phyloP scores from a whole-genome alignment of 2,113 vertebrate species.

The Aix galericulata region DNA sequence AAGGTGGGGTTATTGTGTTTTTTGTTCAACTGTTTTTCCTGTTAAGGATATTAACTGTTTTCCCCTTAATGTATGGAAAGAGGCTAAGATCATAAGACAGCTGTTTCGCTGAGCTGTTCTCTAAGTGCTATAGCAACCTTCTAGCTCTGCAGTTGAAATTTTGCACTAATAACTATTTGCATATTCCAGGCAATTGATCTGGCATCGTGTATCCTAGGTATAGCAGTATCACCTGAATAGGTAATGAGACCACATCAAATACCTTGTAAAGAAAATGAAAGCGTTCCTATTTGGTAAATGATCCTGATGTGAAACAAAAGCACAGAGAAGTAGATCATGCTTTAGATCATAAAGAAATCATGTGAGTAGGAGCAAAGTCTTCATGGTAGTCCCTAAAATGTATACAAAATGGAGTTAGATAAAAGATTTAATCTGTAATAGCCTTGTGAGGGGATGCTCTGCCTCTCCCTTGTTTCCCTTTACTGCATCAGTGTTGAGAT shows the following conservation, averaged over 20 bases:
- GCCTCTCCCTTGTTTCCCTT: constrained; percentile 35
- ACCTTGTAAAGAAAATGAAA: background rate
- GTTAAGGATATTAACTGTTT: background rate
- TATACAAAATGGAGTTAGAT: background rate
- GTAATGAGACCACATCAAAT: background rate
- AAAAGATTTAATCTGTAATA: constrained; percentile 1
- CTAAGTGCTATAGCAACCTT: background rate
- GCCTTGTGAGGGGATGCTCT: constrained; percentile 17
- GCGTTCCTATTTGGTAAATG: background rate
- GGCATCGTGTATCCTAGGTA: background rate
- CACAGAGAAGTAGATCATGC: background rate
- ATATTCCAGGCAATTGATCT: background rate
- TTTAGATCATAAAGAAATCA: background rate
- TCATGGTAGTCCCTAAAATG: background rate
- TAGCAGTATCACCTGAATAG: background rate
- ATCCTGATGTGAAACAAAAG: background rate
- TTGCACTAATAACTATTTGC: background rate
- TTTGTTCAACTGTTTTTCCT: background rate
- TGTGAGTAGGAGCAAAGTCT: background rate
- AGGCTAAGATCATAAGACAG: background rate
- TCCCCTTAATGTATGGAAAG: background rate
- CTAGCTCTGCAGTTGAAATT: background rate
- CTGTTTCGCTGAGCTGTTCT: background rate
- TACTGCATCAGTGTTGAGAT: constrained; percentile 4
- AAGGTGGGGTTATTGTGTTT: background rate